Evolutionary conservation across 2,113 vertebrate genomes (phyloP).

Genomic region (Fregata magnificens): DNA sequence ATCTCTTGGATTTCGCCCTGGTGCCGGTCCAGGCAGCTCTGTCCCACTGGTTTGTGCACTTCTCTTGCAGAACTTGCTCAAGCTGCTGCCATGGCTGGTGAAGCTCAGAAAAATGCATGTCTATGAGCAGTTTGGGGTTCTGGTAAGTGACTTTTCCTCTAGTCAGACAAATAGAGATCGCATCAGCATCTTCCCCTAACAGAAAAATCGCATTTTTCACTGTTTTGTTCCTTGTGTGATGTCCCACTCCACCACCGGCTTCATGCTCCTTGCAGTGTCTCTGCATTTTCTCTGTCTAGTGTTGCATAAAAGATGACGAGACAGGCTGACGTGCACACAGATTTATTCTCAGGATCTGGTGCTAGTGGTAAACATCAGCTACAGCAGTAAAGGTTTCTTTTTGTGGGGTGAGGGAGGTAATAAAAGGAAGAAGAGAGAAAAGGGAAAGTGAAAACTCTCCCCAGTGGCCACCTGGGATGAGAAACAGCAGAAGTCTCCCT

Average conservation of each 20-base stretch:
- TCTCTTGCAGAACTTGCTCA: constrained; percentile 80
- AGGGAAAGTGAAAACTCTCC: neutral
- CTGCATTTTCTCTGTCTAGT: accelerated
- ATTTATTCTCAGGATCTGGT: neutral
- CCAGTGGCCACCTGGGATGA: neutral
- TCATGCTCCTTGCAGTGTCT: neutral
- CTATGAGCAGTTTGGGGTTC: constrained; percentile 88
- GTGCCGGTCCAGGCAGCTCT: neutral
- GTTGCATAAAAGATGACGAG: accelerated
- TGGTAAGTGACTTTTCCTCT: constrained; percentile 71
- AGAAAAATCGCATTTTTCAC: neutral
- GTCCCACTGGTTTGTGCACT: neutral
- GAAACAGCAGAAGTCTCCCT: neutral
- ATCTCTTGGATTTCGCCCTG: neutral
- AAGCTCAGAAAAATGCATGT: constrained; percentile 79
- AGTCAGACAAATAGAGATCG: too few relatives aligned
- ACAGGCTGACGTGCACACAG: neutral
- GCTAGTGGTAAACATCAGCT: neutral
- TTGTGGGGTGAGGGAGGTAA: accelerated
- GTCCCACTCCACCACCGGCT: neutral
- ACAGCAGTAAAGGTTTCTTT: neutral
- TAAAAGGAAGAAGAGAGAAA: neutral
- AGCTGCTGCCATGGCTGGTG: constrained; percentile 80
- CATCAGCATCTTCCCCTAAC: neutral
- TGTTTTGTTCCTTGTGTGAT: neutral